A percentile compares a stretch with the other conserved stretches of the same genome.
These are phyloP conservation scores for Octomys mimax DNA, from an alignment of 2,797 vertebrate species.

Conservation along the genomic window DNA sequence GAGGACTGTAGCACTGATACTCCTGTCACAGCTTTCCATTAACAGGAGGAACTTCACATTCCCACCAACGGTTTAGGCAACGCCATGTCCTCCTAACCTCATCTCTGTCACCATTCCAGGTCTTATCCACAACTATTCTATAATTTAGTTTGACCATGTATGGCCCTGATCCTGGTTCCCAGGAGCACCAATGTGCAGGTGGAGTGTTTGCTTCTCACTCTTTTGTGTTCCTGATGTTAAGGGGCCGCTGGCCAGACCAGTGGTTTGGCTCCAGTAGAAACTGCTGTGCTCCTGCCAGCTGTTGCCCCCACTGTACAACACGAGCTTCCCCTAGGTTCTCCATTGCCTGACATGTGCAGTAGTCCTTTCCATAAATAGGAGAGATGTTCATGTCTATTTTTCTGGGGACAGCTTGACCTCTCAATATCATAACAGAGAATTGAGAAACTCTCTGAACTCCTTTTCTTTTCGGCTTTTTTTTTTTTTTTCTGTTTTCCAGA, in stretches of 20 bases:
- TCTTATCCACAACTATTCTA: background rate
- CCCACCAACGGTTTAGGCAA: background rate
- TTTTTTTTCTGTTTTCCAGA: background rate
- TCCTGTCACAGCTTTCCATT: background rate
- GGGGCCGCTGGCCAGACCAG: background rate
- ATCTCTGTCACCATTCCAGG: background rate
- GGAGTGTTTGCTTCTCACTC: background rate
- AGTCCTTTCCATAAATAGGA: background rate
- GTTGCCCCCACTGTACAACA: no score
- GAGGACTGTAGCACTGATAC: background rate
- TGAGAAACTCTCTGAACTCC: background rate
- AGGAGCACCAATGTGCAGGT: background rate
- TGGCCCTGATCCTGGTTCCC: background rate
- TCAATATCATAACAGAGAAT: background rate
- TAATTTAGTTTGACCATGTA: background rate
- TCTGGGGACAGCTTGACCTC: background rate
- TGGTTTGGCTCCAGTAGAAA: background rate
- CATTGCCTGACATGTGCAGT: background rate
- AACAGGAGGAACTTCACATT: background rate
- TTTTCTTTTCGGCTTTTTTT: background rate
- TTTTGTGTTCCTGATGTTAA: background rate
- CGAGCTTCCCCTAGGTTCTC: background rate
- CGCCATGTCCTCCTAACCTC: background rate
- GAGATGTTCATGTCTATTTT: background rate
- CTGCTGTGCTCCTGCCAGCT: background rate